These are phyloP conservation scores for Hydrotaea diabolus DNA, from an alignment of 2,888 invertebrate species.

Conservation along the genomic window DNA sequence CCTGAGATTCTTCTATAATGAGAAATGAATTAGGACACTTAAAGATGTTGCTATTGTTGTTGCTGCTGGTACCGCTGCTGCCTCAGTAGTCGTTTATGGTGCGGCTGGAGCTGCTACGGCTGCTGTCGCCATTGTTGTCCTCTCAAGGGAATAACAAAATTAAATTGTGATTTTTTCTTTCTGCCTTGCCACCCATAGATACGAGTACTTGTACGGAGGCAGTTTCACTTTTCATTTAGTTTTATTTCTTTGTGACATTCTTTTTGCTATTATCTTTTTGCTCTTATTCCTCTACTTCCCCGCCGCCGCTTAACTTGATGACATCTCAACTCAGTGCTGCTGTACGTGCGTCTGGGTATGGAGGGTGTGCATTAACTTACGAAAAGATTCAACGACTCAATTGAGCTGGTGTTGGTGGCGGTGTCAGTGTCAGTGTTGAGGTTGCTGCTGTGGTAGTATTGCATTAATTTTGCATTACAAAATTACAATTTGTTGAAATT, in stretches of 20 bases:
- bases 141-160: conserved; percentile 66
- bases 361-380: not conserved
- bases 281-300: not conserved
- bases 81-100: not conserved
- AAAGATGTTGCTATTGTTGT: conserved; percentile 42
- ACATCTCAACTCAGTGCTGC: conserved; percentile 50
- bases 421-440: conserved; percentile 11
- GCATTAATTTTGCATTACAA: conserved; percentile 60
- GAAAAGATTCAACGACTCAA: conserved; percentile 44
- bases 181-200: conserved; percentile 25
- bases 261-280: conserved; percentile 22
- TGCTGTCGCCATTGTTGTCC: not conserved
- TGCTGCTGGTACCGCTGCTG: not conserved
- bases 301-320: not conserved
- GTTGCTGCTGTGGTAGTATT: conserved; percentile 20
- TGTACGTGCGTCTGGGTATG: not conserved
- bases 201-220: not conserved
- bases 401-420: not conserved
- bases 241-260: conserved; percentile 52
- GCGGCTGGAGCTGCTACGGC: not conserved
- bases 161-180: conserved; percentile 62
- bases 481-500: conserved; percentile 40
- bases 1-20: conserved; percentile 51
- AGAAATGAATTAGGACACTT: conserved; percentile 65
- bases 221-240: conserved; percentile 57